Percentiles rank a stretch among this genome's conserved stretches.
These are phyloP conservation scores for Sylvilagus floridanus DNA, from an alignment of 2,797 vertebrate species.

Conservation along the genomic window DNA sequence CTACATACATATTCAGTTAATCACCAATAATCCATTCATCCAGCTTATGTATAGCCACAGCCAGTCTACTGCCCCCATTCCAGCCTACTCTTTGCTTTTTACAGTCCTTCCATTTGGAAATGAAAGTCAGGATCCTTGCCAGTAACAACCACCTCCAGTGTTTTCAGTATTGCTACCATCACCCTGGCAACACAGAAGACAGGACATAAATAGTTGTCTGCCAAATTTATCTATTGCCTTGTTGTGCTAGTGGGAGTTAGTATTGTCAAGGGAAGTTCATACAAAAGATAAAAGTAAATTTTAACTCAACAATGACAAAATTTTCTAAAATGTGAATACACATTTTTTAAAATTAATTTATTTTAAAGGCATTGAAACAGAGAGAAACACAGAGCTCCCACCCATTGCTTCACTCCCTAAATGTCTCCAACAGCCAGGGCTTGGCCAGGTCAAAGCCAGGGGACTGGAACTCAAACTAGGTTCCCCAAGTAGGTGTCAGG, in stretches of 20 bases:
- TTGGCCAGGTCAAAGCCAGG: too few species aligned
- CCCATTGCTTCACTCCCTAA: too few species aligned
- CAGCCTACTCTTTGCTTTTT: constrained; percentile 81
- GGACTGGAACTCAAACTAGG: too few species aligned
- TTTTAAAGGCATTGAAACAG: too few species aligned
- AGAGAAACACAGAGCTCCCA: too few species aligned
- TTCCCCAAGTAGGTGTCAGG: too few species aligned
- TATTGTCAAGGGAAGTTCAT: constrained; percentile 73
- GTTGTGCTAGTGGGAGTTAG: constrained; percentile 61
- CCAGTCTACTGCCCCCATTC: constrained; percentile 64
- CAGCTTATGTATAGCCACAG: constrained; percentile 40
- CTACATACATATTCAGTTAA: neutral
- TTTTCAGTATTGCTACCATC: constrained; percentile 79
- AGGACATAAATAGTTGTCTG: constrained; percentile 82
- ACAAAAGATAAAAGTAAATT: constrained; percentile 77
- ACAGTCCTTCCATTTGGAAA: constrained; percentile 72
- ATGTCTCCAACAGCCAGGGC: too few species aligned
- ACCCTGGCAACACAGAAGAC: constrained; percentile 82
- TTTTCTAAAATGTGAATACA: constrained; percentile 47
- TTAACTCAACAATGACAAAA: constrained; percentile 68
- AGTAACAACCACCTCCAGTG: constrained; percentile 81
- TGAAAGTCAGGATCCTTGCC: constrained; percentile 70
- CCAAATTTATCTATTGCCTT: constrained; percentile 77
- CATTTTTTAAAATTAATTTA: too few species aligned
- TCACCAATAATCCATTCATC: constrained; percentile 78